Base-by-base conservation (phyloP, 2,113 vertebrate species). In the Fukomys damarensis region DNA sequence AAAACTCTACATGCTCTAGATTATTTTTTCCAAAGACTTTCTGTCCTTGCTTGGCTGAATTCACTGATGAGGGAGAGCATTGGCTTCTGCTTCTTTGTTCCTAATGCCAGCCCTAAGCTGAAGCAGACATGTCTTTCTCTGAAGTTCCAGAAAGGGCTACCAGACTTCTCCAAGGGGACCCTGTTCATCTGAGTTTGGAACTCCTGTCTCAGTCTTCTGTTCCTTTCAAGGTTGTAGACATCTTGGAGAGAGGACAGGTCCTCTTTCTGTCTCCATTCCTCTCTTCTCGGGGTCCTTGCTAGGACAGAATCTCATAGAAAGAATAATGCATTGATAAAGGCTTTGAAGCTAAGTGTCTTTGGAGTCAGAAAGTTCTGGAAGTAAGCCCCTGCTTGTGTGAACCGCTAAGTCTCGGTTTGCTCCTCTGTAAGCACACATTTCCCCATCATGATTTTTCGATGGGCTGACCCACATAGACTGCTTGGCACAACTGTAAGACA, bases 311-410 rank as follows among this genome's bases (percentile, higher is more conserved):
- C 61, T 85, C 70, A 10, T 88, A 79, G 52, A 63, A 56, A 86
- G 88, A 24, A 38, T 77, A 93, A 61, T 8, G 3, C 56, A 54
- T 17, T 77, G 92, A 72, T 35, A 96, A 95, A 49, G 35, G 32
- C 22, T 88, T 96, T 80, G 41, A 41, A 93, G 86, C 79, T 82
- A 65, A 89, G 26, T 63, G 43, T 58, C 38, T 93, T 41, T 95
- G 35, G 43, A 91, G 68, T 70, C 52, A 80, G 56, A 91, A 94
- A 83, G 54, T 79, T 89, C 86, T 93, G 86, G 83, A 95, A 80
- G 86, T 12, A 86, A 95, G 80, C 52, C n/a, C 20, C 56, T 70
- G 65, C 49, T 93, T 86, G 52, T 38, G 16, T 76, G 63, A 70
- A 83, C 38, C 38, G 77, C 24, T 41, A 85, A 54, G 26, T 84